Conservation (phyloP, 2,888 invertebrate species). For the Euphydryas editha region DNA sequence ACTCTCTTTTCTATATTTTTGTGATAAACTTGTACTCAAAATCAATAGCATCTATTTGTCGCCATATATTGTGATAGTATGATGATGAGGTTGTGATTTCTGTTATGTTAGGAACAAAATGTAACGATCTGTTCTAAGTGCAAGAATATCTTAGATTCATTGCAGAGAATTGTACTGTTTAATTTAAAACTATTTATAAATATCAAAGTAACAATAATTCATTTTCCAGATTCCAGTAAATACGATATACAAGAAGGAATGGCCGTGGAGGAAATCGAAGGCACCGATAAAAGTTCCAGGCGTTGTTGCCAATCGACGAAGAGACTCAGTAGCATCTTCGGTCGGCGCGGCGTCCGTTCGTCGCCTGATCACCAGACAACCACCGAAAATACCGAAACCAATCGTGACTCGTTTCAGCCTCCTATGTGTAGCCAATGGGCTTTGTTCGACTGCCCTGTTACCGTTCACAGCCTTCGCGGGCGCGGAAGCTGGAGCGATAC, state of each 20-base stretch:
- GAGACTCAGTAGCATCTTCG: conserved; percentile 88
- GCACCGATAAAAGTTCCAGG: conserved; percentile 52
- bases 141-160: no score
- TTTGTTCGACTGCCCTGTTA: conserved; percentile 86
- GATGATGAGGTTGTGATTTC: no score
- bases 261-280: conserved; percentile 76
- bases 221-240: conserved; percentile 68
- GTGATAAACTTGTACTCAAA: no score
- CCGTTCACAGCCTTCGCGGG: conserved; percentile 82
- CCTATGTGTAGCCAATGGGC: conserved; percentile 83
- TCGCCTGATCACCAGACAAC: conserved; percentile 85
- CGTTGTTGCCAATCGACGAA: conserved; percentile 68
- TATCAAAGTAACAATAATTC: not conserved
- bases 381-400: conserved; percentile 77
- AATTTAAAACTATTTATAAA: not conserved
- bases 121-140: no score
- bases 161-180: no score
- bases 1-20: no score
- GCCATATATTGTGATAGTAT: no score
- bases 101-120: no score
- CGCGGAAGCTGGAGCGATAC: conserved; percentile 84
- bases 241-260: conserved; percentile 76
- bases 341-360: conserved; percentile 91
- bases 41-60: no score
- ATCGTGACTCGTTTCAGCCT: conserved; percentile 78